Percentiles rank a stretch among this genome's conserved stretches.
These are phyloP conservation scores for Rhea americana DNA, from an alignment of 2,113 vertebrate genomes.

Conservation along the genomic window DNA sequence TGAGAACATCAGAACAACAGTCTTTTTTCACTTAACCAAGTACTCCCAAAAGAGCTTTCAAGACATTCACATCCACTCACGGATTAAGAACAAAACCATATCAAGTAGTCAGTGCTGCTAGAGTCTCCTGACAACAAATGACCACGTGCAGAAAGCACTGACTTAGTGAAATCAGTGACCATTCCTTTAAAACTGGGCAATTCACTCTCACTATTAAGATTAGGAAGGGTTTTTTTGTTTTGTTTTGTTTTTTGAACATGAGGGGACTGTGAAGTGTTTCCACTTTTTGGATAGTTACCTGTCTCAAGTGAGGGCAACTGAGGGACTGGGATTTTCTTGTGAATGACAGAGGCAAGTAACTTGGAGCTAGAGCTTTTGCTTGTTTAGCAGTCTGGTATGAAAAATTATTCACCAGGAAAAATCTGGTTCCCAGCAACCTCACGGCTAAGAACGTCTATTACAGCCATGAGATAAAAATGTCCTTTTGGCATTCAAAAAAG, in stretches of 20 bases:
- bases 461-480: background rate
- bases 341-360: background rate
- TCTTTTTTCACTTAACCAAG: background rate
- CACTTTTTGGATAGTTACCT: too few relatives aligned
- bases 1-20: background rate
- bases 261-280: too few relatives aligned
- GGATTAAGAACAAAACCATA: background rate
- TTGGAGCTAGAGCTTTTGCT: background rate
- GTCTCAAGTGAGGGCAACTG: too few relatives aligned
- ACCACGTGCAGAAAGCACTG: background rate
- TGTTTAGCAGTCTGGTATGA: background rate
- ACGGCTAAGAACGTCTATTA: background rate
- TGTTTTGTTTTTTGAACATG: too few relatives aligned
- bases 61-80: background rate
- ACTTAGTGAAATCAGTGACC: background rate
- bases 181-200: background rate
- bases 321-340: too few relatives aligned
- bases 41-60: background rate
- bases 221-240: too few relatives aligned
- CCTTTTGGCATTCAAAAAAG: background rate
- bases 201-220: background rate
- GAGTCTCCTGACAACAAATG: background rate
- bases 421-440: background rate
- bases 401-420: background rate
- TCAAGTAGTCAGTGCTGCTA: background rate